Evolutionary conservation across 2,888 invertebrate genomes (phyloP), one percentile per base, ranked within the genome.

Genomic region (Drosophila falleni): DNA sequence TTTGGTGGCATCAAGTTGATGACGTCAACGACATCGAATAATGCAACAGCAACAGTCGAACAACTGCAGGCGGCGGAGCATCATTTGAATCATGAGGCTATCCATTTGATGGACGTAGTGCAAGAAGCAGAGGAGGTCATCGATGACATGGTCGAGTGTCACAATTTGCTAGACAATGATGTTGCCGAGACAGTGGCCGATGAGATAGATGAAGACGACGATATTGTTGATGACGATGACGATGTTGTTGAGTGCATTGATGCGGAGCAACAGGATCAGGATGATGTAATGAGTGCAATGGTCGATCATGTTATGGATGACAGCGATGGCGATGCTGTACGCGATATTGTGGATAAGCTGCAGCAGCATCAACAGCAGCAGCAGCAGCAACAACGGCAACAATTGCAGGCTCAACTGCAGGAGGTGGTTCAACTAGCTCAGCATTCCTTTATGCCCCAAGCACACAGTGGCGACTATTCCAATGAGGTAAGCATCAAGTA

Each of bases 301-400:
- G 78, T 82, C 5, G 86, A 78, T 15, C 78, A 80, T 39, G 74
- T 74, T 11, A 70, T 81, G 67, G 76, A 82, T 11, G 78, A 71
- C 55, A 81, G 71, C 19, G 87, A 78, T 13, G 82, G 68, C 47
- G 90, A 81, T 79, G 90, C 86, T 62, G 91, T 90, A 46, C 84
- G 90, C n/a, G 90, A 91, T 63, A 90, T 91, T 60, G 90, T 91
- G 19, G 87, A 91, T 61, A 89, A 90, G 60, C 66, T 90, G 54
- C 91, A 91, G 61, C 91, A 89, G 41, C 90, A 87, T 37, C 71
- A 88, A 19, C 79, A 78, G 3, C 84, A 81, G 5, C 81, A 80
- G 8, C 81, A 79, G 15, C 76, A 81, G 1, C 78, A 77, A 0
- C 80, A 76, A 9, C 80, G 69, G 11, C 79, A 83, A 19, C 83